phyloP scores from a whole-genome alignment of 2,113 vertebrate genomes.

The Cheirogaleus medius region DNA sequence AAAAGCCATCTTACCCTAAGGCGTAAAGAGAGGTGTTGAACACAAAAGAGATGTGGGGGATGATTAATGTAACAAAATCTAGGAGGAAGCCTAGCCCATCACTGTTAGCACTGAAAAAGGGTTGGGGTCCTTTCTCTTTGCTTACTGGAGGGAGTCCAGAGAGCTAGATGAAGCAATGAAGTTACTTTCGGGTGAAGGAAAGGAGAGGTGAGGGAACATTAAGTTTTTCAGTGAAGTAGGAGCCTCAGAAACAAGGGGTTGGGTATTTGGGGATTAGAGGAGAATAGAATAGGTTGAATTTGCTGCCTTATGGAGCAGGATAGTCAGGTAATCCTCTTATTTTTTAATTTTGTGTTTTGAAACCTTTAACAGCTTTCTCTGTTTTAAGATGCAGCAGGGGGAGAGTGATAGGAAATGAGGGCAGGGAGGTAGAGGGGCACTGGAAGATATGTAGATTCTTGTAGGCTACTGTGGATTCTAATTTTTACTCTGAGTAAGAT shows the following conservation, averaged over 20 bases:
- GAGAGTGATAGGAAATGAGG: not conserved
- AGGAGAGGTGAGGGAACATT: not conserved
- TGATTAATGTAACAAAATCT: not conserved
- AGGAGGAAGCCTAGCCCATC: not conserved
- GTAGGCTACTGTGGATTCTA: not conserved
- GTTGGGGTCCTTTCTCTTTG: not conserved
- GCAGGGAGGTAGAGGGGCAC: not conserved
- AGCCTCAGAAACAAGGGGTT: not conserved
- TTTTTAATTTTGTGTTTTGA: too few species aligned
- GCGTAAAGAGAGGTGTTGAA: not conserved
- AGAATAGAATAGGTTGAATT: not conserved
- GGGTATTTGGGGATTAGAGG: not conserved
- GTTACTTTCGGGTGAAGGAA: not conserved
- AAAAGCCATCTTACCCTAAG: not conserved
- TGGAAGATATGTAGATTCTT: not conserved
- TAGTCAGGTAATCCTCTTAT: constrained; percentile 20
- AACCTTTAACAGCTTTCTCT: too few species aligned
- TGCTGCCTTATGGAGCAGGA: constrained; percentile 19
- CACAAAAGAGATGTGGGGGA: not conserved
- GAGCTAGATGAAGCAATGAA: not conserved
- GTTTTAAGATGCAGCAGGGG: too few species aligned
- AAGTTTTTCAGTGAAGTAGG: not conserved
- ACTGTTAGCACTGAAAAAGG: not conserved
- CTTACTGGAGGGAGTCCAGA: not conserved
- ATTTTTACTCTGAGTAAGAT: not conserved